Evolutionary conservation across 2,888 invertebrate genomes (phyloP).

Genomic region (Apodemia duryi): DNA sequence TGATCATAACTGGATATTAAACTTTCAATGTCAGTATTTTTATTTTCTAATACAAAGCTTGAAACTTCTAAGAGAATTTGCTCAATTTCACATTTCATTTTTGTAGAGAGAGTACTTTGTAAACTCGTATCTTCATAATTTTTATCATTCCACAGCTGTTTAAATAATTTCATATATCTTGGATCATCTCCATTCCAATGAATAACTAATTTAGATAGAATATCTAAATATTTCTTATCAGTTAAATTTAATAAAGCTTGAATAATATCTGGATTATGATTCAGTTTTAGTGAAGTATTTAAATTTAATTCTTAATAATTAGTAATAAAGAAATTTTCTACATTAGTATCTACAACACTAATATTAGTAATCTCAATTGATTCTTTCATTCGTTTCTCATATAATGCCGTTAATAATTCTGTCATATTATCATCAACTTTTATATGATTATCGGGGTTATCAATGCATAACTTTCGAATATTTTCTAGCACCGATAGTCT

Average conservation of each 20-base stretch:
- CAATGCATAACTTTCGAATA: conserved; percentile 54
- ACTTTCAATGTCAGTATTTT: conserved; percentile 33
- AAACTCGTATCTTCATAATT: conserved; percentile 27
- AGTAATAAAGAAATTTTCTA: conserved; percentile 56
- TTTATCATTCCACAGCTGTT: conserved; percentile 47
- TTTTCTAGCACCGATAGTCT: conserved; percentile 51
- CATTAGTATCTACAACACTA: conserved; percentile 37
- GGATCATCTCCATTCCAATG: conserved; percentile 41
- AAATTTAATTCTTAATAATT: conserved; percentile 45
- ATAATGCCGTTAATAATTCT: conserved; percentile 43
- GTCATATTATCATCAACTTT: conserved; percentile 48
- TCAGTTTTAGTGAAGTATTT: conserved; percentile 38
- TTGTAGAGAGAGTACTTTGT: conserved; percentile 48
- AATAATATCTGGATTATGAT: conserved; percentile 50
- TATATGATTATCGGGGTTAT: conserved; percentile 49
- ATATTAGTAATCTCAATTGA: conserved; percentile 9
- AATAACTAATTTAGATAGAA: conserved; percentile 45
- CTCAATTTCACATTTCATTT: conserved; percentile 58
- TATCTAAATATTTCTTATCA: conserved; percentile 36
- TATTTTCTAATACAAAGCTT: conserved; percentile 36
- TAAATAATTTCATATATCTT: conserved; percentile 41
- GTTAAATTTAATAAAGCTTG: conserved; percentile 60
- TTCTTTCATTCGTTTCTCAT: conserved; percentile 38
- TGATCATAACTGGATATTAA: conserved; percentile 35
- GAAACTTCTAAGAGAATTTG: conserved; percentile 41